phyloP scores from a whole-genome alignment of 2,888 invertebrate species.

The Alloscopus bannaensis region DNA sequence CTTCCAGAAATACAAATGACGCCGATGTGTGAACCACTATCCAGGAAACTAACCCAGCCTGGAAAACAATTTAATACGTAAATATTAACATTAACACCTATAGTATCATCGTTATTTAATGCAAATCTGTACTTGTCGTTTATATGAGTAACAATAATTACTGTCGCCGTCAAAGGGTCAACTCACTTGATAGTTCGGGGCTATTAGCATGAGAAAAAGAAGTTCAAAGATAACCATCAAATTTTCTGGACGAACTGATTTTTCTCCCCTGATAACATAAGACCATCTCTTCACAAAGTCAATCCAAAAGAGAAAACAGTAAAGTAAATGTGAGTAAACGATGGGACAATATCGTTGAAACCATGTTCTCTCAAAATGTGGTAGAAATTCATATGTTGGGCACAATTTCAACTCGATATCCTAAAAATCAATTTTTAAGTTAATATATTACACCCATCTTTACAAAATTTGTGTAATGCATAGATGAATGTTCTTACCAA shows the following conservation, averaged over 20 bases:
- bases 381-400: conserved; percentile 46
- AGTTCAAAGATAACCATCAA: conserved; percentile 64
- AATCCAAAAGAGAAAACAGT: conserved; percentile 44
- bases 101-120: not conserved
- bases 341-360: conserved; percentile 24
- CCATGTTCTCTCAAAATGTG: conserved; percentile 49
- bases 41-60: conserved; percentile 62
- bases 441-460: not conserved
- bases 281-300: conserved; percentile 44
- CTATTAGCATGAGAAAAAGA: conserved; percentile 49
- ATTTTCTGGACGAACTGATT: conserved; percentile 52
- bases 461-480: conserved; percentile 5
- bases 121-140: not conserved
- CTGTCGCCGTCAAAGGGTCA: not conserved
- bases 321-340: conserved; percentile 37
- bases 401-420: conserved; percentile 39
- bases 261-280: conserved; percentile 26
- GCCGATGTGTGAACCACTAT: conserved; percentile 62
- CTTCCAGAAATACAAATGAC: conserved; percentile 76
- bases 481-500: conserved; percentile 78
- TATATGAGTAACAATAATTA: not conserved
- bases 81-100: not conserved
- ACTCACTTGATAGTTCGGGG: conserved; percentile 33
- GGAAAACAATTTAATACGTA: not conserved
- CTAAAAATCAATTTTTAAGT: not conserved